Evolutionary conservation across 2,797 vertebrate species (phyloP).

Genomic region (Antrozous pallidus): DNA sequence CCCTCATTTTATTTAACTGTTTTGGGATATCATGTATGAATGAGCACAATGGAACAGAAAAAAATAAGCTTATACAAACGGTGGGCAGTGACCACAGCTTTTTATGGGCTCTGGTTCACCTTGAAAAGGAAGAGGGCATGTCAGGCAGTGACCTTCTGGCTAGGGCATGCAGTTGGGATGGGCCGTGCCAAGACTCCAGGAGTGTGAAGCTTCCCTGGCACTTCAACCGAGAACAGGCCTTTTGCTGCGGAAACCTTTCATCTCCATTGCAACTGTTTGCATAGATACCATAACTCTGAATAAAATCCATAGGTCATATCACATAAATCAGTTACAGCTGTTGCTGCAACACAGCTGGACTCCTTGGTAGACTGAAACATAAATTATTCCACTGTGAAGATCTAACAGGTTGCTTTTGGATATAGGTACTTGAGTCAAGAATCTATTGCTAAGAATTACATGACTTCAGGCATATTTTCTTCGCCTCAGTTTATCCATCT

Average conservation of each 20-base stretch:
- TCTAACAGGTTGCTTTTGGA: neutral
- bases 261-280: neutral
- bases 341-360: neutral
- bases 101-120: constrained; percentile 18
- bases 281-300: neutral
- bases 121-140: neutral
- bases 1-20: constrained; percentile 73
- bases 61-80: constrained; percentile 46
- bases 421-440: neutral
- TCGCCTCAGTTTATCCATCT: constrained; percentile 39
- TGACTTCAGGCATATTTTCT: neutral
- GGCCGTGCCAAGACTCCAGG: neutral
- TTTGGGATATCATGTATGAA: constrained; percentile 72
- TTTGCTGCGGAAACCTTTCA: neutral
- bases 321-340: neutral
- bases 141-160: neutral
- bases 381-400: neutral
- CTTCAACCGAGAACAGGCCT: neutral
- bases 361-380: neutral
- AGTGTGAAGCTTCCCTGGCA: neutral
- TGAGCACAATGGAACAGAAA: constrained; percentile 54
- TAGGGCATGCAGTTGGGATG: neutral
- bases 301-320: neutral
- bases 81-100: neutral
- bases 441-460: neutral